Evolutionary conservation across 2,113 vertebrate species (phyloP).

Genomic region (Scalopus aquaticus): DNA sequence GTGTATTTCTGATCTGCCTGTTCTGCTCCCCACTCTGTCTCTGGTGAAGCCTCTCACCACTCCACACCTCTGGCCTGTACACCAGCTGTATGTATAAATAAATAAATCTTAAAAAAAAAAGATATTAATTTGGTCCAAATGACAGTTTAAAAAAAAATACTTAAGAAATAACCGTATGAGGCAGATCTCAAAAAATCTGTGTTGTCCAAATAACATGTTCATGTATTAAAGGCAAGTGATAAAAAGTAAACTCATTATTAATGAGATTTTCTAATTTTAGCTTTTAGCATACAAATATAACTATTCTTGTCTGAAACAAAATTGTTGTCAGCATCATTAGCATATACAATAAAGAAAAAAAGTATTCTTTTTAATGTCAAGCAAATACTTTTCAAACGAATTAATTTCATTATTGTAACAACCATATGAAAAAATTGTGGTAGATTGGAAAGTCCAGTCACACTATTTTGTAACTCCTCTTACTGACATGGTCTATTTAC

Average conservation of each 20-base stretch:
- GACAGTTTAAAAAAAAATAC: no score
- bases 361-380: background rate
- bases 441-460: background rate
- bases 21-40: no score
- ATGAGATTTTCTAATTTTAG: background rate
- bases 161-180: background rate
- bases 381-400: background rate
- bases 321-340: background rate
- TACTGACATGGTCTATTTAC: background rate
- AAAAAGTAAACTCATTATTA: background rate
- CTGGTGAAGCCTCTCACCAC: no score
- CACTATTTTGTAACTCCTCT: background rate
- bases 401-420: background rate
- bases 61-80: no score
- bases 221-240: background rate
- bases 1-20: no score
- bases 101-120: no score
- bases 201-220: background rate
- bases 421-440: background rate
- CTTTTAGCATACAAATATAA: background rate
- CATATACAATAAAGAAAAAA: background rate
- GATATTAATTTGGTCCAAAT: no score
- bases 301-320: background rate
- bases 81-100: no score
- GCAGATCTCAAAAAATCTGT: background rate